Conservation (phyloP, 2,888 invertebrate genomes). For the Leucophenga montana region DNA sequence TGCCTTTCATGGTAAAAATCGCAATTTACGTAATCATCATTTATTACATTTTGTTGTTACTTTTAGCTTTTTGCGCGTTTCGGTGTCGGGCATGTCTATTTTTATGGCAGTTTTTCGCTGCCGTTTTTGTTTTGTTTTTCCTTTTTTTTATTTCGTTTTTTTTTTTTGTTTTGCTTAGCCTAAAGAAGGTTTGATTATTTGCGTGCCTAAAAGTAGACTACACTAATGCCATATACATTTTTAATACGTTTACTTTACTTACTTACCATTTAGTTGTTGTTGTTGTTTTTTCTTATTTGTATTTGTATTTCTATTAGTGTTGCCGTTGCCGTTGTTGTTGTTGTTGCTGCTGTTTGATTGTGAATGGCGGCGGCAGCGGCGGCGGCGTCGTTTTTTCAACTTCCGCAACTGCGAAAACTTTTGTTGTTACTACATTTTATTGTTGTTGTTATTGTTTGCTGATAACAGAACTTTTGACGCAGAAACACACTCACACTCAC, state of each 20-base stretch:
- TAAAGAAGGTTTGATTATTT: constrained; percentile 9
- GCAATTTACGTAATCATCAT: constrained; percentile 25
- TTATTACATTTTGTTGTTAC: constrained; percentile 2
- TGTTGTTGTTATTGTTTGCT: constrained; percentile 17
- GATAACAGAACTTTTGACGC: constrained; percentile 36
- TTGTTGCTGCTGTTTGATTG: constrained; percentile 55
- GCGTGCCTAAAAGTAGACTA: constrained; percentile 35
- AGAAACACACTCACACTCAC: constrained; percentile 37
- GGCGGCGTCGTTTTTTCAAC: constrained; percentile 30
- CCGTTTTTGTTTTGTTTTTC: not conserved
- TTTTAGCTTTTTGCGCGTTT: not conserved
- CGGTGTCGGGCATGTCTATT: too few relatives aligned
- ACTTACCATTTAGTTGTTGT: constrained; percentile 4
- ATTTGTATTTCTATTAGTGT: constrained; percentile 34
- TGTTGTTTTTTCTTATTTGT: constrained; percentile 28
- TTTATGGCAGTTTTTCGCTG: constrained; percentile 1
- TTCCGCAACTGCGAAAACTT: constrained; percentile 2
- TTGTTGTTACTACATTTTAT: constrained; percentile 27
- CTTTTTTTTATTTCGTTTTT: not conserved
- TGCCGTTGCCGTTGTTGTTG: constrained; percentile 52
- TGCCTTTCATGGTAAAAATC: not conserved
- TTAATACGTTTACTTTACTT: not conserved
- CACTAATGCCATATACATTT: constrained; percentile 9
- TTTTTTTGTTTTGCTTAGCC: not conserved
- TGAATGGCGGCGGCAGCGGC: constrained; percentile 6